phyloP scores from a whole-genome alignment of 2,113 vertebrate species.

The Uropsilus gracilis region DNA sequence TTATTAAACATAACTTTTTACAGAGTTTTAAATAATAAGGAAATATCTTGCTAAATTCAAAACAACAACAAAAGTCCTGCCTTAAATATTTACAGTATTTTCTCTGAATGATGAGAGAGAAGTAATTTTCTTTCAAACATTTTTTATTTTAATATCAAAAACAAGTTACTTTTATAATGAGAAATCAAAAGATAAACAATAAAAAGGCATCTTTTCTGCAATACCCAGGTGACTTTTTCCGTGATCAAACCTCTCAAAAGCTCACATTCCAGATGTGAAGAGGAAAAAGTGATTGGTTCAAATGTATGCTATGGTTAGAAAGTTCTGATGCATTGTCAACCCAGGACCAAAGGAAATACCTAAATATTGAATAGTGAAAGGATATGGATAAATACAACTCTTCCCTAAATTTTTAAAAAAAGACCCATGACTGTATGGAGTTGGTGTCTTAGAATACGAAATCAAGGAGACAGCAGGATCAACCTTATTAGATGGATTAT shows the following conservation, averaged over 20 bases:
- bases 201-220: background rate
- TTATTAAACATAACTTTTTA: background rate
- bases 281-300: background rate
- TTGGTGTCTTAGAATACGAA: slow-evolving; percentile 24
- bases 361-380: background rate
- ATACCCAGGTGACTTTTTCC: background rate
- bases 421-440: background rate
- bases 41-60: background rate
- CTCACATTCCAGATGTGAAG: background rate
- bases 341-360: background rate
- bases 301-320: background rate
- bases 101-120: background rate
- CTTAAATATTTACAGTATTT: slow-evolving; percentile 10
- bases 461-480: background rate
- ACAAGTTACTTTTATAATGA: background rate
- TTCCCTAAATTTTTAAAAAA: background rate
- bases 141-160: slow-evolving; percentile 28
- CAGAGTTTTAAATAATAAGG: slow-evolving; percentile 5
- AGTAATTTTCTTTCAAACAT: background rate
- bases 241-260: background rate
- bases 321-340: background rate
- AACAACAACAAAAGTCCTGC: background rate
- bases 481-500: background rate
- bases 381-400: background rate
- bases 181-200: background rate